Evolutionary conservation across 2,797 vertebrate genomes (phyloP), one percentile per base, ranked within the genome.

Genomic region (Telmatherina bonti): DNA sequence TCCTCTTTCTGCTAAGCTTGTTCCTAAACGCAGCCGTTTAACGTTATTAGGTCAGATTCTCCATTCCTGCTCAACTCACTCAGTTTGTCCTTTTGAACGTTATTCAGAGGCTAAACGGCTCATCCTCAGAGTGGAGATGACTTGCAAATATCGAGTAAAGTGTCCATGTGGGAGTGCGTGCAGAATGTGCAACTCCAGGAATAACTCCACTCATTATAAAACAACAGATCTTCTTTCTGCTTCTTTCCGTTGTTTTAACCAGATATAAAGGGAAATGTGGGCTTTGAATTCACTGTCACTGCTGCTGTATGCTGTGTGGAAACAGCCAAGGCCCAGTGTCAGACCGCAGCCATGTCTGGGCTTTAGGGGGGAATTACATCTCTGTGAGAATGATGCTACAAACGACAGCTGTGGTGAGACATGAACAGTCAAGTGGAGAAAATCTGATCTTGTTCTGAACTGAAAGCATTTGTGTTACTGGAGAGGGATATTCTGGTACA

Each of bases 131-230:
- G 47, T 47, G 56, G 69, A 69, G 71, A 76, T 70, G 66, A 67
- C 63, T 74, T 77, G 20, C 55, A 69, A 85, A 81, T 55, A 70
- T 55, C 57, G 69, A 31, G 54, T 68, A 67, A 54, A 67, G 66
- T 31, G 58, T 65, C 31, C n/a, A 38, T 43, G 33, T 33, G 72
- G 59, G 58, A 54, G 57, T 8, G 70, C 15, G 51, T 75, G 49
- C 57, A 67, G 63, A 74, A 67, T 65, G 27, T 51, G 57, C 51
- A 65, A 68, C 41, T 77, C 78, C 81, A 79, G 59, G 61, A 88
- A 81, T 88, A 85, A 76, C 71, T 73, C 52, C 60, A 27, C 78
- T 87, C 81, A 84, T 85, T 84, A 81, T 79, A 57, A 81, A 33
- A 52, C 61, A 74, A 69, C 73, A 60, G 57, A 65, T 66, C 47